phyloP scores from a whole-genome alignment of 2,888 invertebrate genomes.

The Tanypteryx hageni region DNA sequence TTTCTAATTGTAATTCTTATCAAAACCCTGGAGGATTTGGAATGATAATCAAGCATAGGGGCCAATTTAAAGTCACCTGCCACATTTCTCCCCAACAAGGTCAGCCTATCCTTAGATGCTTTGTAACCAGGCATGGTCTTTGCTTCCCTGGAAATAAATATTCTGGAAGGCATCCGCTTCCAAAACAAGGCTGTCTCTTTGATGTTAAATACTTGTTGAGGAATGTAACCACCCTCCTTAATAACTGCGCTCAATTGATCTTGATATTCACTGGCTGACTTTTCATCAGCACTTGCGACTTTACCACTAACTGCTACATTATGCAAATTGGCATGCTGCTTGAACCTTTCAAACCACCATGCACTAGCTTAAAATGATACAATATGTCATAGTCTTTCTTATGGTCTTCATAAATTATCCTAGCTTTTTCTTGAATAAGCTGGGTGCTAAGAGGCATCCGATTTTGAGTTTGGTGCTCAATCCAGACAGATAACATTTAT shows the following conservation, averaged over 20 bases:
- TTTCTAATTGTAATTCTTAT: background rate
- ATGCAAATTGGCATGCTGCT: background rate
- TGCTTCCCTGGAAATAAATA: background rate
- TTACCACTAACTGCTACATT: background rate
- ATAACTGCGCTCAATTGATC: too few relatives aligned
- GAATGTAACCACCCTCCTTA: conserved; percentile 69
- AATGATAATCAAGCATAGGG: background rate
- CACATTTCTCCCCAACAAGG: too few relatives aligned
- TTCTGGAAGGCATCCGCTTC: background rate
- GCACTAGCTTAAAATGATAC: background rate
- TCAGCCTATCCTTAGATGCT: background rate
- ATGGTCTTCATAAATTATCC: background rate
- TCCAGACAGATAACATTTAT: background rate
- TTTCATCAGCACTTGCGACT: conserved; percentile 65
- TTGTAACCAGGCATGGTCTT: background rate
- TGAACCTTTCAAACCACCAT: conserved; percentile 21
- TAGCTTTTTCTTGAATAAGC: background rate
- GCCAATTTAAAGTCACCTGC: background rate
- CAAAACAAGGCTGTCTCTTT: background rate
- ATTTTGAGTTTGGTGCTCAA: conserved; percentile 2
- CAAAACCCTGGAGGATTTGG: too few relatives aligned
- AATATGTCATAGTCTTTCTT: background rate
- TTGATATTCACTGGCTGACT: too few relatives aligned
- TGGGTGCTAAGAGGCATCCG: background rate
- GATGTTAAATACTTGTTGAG: conserved; percentile 69